phyloP scores from a whole-genome alignment of 2,113 vertebrate genomes.

The Thinocorus orbignyianus region DNA sequence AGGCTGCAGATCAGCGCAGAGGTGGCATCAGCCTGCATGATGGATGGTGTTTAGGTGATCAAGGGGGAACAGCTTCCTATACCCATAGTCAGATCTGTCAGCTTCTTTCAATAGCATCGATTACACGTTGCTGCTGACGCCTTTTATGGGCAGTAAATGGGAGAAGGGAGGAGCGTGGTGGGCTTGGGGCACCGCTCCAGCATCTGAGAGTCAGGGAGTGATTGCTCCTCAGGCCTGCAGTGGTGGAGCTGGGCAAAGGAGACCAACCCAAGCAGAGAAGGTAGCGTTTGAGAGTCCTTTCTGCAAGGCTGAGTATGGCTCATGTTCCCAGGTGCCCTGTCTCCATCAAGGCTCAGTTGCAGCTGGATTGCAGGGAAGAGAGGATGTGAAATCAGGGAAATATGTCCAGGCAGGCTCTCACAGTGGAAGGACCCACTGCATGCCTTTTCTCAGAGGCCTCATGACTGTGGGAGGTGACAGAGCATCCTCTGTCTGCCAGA shows the following conservation, averaged over 20 bases:
- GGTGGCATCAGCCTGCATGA: neutral
- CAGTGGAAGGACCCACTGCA: accelerated
- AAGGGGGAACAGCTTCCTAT: neutral
- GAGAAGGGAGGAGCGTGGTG: neutral
- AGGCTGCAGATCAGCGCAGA: neutral
- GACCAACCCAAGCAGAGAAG: accelerated
- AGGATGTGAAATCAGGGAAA: neutral
- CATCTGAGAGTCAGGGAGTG: accelerated
- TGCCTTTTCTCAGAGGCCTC: neutral
- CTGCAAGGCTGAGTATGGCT: neutral
- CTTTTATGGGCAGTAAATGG: neutral
- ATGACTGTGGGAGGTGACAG: neutral
- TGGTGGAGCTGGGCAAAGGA: neutral
- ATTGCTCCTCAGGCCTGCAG: neutral
- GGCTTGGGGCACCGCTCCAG: neutral
- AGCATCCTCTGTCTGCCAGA: neutral
- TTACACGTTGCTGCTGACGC: neutral
- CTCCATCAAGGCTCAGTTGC: neutral
- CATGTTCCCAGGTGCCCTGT: neutral
- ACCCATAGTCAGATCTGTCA: neutral
- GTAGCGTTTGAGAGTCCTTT: neutral
- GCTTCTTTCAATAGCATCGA: neutral
- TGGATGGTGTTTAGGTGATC: neutral
- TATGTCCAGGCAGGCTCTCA: accelerated
- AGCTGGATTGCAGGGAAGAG: accelerated